Percentiles rank a stretch among this genome's conserved stretches.
Evolutionary conservation across 2,888 invertebrate genomes (phyloP).

Genomic region (Drosophila hamatofila): DNA sequence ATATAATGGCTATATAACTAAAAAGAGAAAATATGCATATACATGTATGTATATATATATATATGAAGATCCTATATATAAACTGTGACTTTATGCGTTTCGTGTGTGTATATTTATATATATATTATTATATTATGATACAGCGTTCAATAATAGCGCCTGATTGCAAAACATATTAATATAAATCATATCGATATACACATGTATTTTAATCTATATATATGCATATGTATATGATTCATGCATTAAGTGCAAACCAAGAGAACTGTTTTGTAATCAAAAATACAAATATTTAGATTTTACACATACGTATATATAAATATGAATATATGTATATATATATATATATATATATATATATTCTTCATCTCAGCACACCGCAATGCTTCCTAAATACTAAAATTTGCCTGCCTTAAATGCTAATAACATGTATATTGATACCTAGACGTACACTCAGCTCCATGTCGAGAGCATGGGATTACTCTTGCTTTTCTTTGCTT

Average conservation of each 20-base stretch:
- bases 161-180: conserved; percentile 10
- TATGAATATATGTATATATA: not conserved
- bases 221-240: conserved; percentile 1
- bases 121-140: conserved; percentile 25
- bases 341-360: conserved; percentile 21
- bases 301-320: conserved; percentile 31
- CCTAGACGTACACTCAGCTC: conserved; percentile 40
- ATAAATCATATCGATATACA: conserved; percentile 15
- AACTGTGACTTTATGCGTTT: conserved; percentile 63
- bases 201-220: not conserved
- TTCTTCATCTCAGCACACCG: conserved; percentile 36
- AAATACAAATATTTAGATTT: conserved; percentile 45
- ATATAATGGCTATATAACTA: conserved; percentile 62
- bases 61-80: conserved; percentile 67
- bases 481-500: conserved; percentile 17
- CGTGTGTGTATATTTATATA: conserved; percentile 27
- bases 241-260: conserved; percentile 31
- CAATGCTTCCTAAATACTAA: conserved; percentile 36
- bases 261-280: conserved; percentile 26
- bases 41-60: conserved; percentile 11
- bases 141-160: conserved; percentile 16
- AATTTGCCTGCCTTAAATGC: conserved; percentile 58
- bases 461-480: conserved; percentile 23
- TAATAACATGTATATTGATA: conserved; percentile 68
- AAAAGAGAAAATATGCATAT: conserved; percentile 54